Conservation (phyloP, 2,888 invertebrate species). For the Microchrysa polita region DNA sequence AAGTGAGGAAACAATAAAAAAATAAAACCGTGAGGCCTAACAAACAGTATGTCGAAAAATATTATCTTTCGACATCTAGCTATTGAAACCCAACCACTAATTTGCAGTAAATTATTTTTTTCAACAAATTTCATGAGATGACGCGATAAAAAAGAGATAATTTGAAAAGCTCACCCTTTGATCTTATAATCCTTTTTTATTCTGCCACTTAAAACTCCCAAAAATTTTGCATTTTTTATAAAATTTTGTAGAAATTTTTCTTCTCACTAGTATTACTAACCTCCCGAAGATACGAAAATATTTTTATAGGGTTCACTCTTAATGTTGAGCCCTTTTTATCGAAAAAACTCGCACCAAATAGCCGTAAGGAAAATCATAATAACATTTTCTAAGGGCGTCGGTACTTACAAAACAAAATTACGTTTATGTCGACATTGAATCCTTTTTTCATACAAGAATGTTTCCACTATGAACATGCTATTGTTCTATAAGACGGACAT, state of each 20-base stretch:
- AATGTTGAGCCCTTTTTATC: constrained; percentile 46
- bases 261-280: not conserved
- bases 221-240: constrained; percentile 36
- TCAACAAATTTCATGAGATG: no score
- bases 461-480: constrained; percentile 30
- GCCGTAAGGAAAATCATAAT: constrained; percentile 52
- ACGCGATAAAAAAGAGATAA: constrained; percentile 34
- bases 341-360: constrained; percentile 52
- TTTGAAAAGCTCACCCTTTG: constrained; percentile 35
- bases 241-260: no score
- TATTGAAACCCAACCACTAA: no score
- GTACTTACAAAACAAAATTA: constrained; percentile 50
- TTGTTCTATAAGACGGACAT: constrained; percentile 52
- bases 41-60: no score
- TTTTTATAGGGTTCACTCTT: constrained; percentile 12
- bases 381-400: constrained; percentile 50
- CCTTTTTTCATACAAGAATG: not conserved
- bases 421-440: constrained; percentile 26
- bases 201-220: constrained; percentile 6
- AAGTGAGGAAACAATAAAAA: no score
- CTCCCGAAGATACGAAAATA: constrained; percentile 32
- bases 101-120: constrained; percentile 17
- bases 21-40: no score
- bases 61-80: no score
- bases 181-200: constrained; percentile 29